phyloP scores from a whole-genome alignment of 2,888 invertebrate genomes.

The Eristalis tenax region DNA sequence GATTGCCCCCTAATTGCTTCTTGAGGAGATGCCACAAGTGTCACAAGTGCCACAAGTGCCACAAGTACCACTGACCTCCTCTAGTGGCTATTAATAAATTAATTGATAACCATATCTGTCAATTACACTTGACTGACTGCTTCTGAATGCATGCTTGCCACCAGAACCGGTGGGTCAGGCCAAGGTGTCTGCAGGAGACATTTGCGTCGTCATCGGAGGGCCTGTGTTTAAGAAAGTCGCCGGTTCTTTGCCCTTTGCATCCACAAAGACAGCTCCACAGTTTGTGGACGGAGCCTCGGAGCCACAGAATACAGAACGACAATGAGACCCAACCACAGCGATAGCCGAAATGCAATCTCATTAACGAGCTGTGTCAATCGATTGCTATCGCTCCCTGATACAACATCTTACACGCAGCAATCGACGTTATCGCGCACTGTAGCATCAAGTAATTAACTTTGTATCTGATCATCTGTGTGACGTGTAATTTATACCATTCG shows the following conservation, averaged over 20 bases:
- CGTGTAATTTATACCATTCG: background rate
- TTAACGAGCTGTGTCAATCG: background rate
- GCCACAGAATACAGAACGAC: background rate
- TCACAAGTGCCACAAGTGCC: constrained; percentile 11
- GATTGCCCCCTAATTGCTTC: constrained; percentile 33
- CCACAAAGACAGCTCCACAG: background rate
- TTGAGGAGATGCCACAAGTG: background rate
- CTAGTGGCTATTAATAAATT: background rate
- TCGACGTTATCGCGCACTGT: constrained; percentile 1
- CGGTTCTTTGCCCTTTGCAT: background rate
- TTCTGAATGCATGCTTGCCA: background rate
- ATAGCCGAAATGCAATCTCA: background rate
- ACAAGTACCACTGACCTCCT: constrained; percentile 28
- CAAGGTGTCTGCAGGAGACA: background rate
- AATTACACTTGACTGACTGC: background rate
- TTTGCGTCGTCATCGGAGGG: background rate
- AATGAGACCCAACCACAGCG: background rate
- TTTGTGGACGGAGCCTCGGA: background rate
- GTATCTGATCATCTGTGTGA: constrained; percentile 16
- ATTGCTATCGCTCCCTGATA: background rate
- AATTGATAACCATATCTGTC: constrained; percentile 7
- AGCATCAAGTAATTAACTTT: constrained; percentile 25
- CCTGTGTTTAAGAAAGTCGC: too few relatives aligned
- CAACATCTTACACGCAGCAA: background rate
- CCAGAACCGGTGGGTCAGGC: background rate